Percentiles rank a stretch among this genome's conserved stretches.
Conservation (phyloP, 2,888 invertebrate species). For the Lymantria monacha region DNA sequence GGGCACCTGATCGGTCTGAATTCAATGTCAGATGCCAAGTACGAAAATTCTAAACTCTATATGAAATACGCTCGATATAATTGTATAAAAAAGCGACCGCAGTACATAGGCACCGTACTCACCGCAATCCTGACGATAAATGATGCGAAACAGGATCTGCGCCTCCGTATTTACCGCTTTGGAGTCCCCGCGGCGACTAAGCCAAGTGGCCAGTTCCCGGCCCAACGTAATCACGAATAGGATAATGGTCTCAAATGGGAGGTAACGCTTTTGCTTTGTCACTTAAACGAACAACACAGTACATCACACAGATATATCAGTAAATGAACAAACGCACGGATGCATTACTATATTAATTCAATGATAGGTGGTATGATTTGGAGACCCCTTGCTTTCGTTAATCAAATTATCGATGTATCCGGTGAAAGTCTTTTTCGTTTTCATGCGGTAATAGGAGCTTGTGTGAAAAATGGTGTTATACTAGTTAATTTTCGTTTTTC, state of each 20-base stretch:
- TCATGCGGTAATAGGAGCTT: slow-evolving; percentile 39
- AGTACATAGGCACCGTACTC: slow-evolving; percentile 50
- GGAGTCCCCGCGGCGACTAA: slow-evolving; percentile 78
- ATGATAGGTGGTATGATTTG: slow-evolving; percentile 56
- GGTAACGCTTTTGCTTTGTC: slow-evolving; percentile 74
- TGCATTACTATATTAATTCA: slow-evolving; percentile 62
- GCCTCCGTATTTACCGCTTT: slow-evolving; percentile 81
- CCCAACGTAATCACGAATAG: slow-evolving; percentile 74
- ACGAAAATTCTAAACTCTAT: slow-evolving; percentile 36
- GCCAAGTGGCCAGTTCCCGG: slow-evolving; percentile 72
- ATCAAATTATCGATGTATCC: slow-evolving; percentile 74
- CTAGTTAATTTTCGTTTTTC: slow-evolving; percentile 37
- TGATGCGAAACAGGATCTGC: slow-evolving; percentile 76
- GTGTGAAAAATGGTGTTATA: slow-evolving; percentile 40
- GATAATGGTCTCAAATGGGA: slow-evolving; percentile 76
- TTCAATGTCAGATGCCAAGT: slow-evolving; percentile 74
- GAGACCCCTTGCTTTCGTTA: slow-evolving; percentile 58
- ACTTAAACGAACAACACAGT: slow-evolving; percentile 72
- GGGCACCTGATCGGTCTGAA: slow-evolving; percentile 72
- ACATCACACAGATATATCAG: slow-evolving; percentile 63
- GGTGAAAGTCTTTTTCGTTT: slow-evolving; percentile 64
- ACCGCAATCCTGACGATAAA: slow-evolving; percentile 79
- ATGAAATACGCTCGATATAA: slow-evolving; percentile 20
- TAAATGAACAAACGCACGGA: slow-evolving; percentile 64
- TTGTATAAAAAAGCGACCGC: slow-evolving; percentile 29